Percentiles rank a stretch among this genome's conserved stretches.
Evolutionary conservation across 2,113 vertebrate genomes (phyloP).

Genomic region (Halichoeres trimaculatus): DNA sequence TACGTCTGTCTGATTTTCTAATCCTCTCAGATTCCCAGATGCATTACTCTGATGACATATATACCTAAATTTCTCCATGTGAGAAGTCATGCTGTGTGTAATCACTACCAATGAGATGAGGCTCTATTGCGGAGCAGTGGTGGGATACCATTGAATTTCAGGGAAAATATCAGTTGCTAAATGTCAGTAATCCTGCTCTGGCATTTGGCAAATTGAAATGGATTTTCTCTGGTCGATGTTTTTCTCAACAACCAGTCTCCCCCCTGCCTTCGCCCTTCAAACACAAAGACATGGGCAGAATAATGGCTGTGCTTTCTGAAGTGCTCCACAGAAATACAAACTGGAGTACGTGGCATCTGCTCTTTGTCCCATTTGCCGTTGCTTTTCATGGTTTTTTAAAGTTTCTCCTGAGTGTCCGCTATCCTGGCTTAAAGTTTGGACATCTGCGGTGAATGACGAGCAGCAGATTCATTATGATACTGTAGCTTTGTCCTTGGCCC

Average conservation of each 20-base stretch:
- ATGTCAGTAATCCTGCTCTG: conserved; percentile 74
- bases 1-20: conserved; percentile 19
- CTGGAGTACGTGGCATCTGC: not conserved
- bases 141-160: conserved; percentile 54
- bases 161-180: conserved; percentile 69
- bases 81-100: conserved; percentile 50
- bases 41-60: not conserved
- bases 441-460: conserved; percentile 22
- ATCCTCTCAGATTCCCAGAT: conserved; percentile 22
- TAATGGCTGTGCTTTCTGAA: conserved; percentile 31
- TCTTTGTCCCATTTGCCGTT: not conserved
- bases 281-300: conserved; percentile 36
- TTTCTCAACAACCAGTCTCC: conserved; percentile 40
- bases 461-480: conserved; percentile 19
- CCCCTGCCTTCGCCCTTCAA: conserved; percentile 39
- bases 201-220: conserved; percentile 76
- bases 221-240: conserved; percentile 68
- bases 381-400: conserved; percentile 20
- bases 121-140: conserved; percentile 45
- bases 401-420: conserved; percentile 1
- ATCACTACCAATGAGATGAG: conserved; percentile 51
- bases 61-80: conserved; percentile 33
- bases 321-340: conserved; percentile 15
- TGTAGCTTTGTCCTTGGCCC: conserved; percentile 47
- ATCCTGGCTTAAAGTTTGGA: conserved; percentile 3